Evolutionary conservation across 2,113 vertebrate species (phyloP), one percentile per base, ranked within the genome.

Genomic region (Grammomys surdaster): DNA sequence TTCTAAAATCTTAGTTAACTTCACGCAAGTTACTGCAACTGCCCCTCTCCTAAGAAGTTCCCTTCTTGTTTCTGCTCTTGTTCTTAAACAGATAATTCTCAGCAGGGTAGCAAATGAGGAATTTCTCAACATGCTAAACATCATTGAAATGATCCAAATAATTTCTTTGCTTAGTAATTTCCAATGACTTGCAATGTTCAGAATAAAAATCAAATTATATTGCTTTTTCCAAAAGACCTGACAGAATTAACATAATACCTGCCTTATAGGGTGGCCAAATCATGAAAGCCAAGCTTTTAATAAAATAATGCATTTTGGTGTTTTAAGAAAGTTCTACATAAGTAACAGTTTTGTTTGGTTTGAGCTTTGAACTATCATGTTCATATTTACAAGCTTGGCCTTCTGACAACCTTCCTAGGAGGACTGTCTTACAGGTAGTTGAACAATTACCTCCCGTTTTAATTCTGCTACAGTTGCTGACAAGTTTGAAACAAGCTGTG

Each of bases 401-500:
- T 87, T 67, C 36, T 40, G 56, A 96, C 22, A 80, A 48, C 8
- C 9, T 76, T 56, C 46, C 28, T 0, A 76, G 5, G 36, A 46
- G 1, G 14, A 89, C 16, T 16, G 40, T 85, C 1, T 0, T 76
- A 73, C 4, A 56, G 76, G 13, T 31, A 88, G 5, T 0, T 60
- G 5, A 80, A 77, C 40, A 95, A 43, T 98, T 99, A 99, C 99
- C 99, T 99, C 99, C 97, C 95, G 98, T 98, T 99, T 99, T 88
- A 99, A 97, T 89, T 99, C 99, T 3, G 96, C 95, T 78, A 99
- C 99, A 0, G 99, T 98, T 1, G 96, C 46, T 12, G 99, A 99
- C 82, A 99, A 98, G 85, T 99, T 99, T 75, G 99, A 98, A 98
- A 99, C 99, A 33, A 99, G 98, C 82, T 99, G 99, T 0, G 99